Conservation (phyloP, 2,113 vertebrate genomes). For the Vulpes lagopus region DNA sequence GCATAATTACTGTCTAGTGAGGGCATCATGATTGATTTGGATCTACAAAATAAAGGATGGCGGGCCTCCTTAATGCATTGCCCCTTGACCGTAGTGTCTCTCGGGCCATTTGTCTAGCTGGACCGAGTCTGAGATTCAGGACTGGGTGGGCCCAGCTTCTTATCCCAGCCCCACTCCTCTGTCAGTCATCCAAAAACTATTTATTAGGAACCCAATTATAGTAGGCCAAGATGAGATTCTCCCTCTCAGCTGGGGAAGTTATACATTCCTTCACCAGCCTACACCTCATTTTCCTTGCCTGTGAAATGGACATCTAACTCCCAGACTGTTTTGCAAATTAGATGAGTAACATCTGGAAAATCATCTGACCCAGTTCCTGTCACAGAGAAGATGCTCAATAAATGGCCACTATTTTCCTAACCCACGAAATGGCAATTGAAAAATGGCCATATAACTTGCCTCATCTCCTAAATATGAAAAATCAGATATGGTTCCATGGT, state of each 20-base stretch:
- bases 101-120: neutral
- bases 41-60: neutral
- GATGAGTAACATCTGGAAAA: neutral
- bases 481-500: neutral
- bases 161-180: neutral
- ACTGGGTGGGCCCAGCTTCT: neutral
- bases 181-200: neutral
- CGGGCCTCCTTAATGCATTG: neutral
- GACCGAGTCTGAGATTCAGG: neutral
- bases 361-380: neutral
- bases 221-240: neutral
- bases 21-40: neutral
- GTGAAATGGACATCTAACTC: neutral
- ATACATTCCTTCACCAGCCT: neutral
- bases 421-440: neutral
- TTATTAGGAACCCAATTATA: neutral
- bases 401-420: constrained; percentile 1
- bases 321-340: neutral
- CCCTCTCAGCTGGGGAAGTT: neutral
- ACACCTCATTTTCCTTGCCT: neutral
- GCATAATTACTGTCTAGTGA: neutral
- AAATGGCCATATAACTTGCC: neutral
- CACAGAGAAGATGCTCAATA: neutral
- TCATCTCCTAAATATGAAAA: constrained; percentile 22
- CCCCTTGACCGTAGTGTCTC: neutral